Conservation (phyloP, 2,113 vertebrate genomes). For the Oxyura jamaicensis region DNA sequence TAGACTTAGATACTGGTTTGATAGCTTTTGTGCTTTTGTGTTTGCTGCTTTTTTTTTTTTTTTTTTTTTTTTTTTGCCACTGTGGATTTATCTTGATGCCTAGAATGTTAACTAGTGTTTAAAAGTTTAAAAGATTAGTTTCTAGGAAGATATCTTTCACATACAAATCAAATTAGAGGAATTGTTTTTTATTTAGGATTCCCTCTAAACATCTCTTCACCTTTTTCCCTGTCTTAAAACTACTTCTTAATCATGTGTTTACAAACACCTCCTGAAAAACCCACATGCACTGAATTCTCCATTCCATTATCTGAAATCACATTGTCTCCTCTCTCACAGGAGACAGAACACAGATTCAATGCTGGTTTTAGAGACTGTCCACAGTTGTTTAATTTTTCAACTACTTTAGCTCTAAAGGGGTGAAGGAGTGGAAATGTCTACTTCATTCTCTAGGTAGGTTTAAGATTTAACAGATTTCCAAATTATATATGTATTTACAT, state of each 20-base stretch:
- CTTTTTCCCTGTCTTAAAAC: background rate
- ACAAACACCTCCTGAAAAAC: background rate
- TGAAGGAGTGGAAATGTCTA: background rate
- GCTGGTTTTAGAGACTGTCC: background rate
- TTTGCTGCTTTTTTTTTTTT: background rate
- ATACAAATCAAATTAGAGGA: background rate
- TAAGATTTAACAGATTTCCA: background rate
- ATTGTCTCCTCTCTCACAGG: background rate
- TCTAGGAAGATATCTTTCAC: background rate
- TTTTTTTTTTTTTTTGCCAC: background rate
- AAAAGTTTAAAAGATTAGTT: background rate
- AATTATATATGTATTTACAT: too few species aligned
- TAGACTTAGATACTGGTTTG: background rate
- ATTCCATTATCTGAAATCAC: background rate
- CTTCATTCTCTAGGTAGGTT: background rate
- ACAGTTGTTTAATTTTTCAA: background rate
- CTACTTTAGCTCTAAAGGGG: background rate
- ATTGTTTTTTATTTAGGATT: background rate
- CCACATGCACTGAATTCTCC: accelerated
- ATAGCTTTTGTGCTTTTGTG: background rate
- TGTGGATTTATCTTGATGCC: background rate
- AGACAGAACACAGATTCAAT: background rate
- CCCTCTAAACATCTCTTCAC: background rate
- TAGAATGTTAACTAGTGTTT: background rate
- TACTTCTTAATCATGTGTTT: background rate